Conservation (phyloP, 2,888 invertebrate genomes). For the Stomorhina lunata region DNA sequence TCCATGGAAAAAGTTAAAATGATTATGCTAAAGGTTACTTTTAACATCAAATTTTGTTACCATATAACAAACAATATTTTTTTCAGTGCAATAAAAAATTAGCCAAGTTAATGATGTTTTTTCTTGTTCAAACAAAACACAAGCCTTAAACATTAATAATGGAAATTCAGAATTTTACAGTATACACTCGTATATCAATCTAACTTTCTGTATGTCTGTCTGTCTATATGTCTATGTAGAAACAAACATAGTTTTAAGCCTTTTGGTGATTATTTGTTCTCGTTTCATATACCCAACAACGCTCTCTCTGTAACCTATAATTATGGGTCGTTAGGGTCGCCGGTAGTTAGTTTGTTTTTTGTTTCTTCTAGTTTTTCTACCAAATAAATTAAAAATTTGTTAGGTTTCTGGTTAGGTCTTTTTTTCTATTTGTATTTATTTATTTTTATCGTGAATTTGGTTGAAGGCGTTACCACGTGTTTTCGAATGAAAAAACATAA, state of each 20-base stretch:
- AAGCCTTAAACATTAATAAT: conserved; percentile 21
- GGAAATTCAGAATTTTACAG: conserved; percentile 36
- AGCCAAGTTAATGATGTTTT: conserved; percentile 15
- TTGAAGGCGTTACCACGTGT: conserved; percentile 64
- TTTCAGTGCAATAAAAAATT: conserved; percentile 22
- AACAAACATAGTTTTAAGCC: conserved; percentile 36
- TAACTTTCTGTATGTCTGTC: not conserved
- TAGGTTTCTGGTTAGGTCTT: conserved; percentile 28
- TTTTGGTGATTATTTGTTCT: conserved; percentile 62
- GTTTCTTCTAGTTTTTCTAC: conserved; percentile 26
- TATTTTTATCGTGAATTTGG: conserved; percentile 35
- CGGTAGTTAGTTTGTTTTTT: conserved; percentile 60
- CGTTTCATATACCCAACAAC: conserved; percentile 56
- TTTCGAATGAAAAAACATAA: conserved; percentile 41
- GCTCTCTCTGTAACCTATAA: conserved; percentile 64
- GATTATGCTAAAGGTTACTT: too few species aligned
- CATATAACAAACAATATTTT: too few species aligned
- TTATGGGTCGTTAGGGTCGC: conserved; percentile 67
- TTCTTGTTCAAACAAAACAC: conserved; percentile 1
- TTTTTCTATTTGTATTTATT: conserved; percentile 23
- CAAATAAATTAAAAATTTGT: conserved; percentile 50
- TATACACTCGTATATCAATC: conserved; percentile 1
- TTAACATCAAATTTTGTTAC: too few species aligned
- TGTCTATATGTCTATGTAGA: not conserved
- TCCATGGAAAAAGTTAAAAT: too few species aligned